phyloP scores from a whole-genome alignment of 2,113 vertebrate species.

The Seriola aureovittata region DNA sequence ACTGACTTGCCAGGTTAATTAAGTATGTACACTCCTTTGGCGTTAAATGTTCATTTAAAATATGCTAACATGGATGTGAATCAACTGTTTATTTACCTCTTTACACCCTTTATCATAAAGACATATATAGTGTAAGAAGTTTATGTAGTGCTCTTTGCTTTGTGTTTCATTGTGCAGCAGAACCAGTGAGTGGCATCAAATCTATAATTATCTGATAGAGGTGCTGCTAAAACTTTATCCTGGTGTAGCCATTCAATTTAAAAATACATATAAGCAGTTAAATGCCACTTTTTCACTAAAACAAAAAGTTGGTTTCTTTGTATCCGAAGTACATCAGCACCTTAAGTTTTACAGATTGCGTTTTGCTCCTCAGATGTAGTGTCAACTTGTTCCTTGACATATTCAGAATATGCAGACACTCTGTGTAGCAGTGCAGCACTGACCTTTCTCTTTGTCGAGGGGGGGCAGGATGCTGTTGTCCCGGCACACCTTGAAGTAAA shows the following conservation, averaged over 20 bases:
- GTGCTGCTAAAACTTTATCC: not conserved
- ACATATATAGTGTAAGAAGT: no score
- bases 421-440: conserved; percentile 12
- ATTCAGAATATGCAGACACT: not conserved
- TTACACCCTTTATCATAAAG: not conserved
- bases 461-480: conserved; percentile 99
- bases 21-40: conserved; percentile 4
- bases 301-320: not conserved
- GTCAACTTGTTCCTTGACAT: conserved; percentile 18
- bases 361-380: conserved; percentile 4
- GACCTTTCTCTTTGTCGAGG: conserved; percentile 99
- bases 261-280: not conserved
- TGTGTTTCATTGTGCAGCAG: not conserved
- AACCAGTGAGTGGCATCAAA: not conserved
- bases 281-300: not conserved
- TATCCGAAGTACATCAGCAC: not conserved
- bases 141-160: no score
- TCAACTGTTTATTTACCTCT: not conserved
- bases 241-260: not conserved
- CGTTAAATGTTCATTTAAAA: conserved; percentile 10
- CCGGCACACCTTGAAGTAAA: conserved; percentile 99
- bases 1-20: conserved; percentile 2
- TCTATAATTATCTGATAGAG: not conserved
- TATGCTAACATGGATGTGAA: not conserved
- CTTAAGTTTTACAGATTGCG: not conserved